These are phyloP conservation scores for Phrynosoma blainvillii DNA, from an alignment of 2,113 vertebrate genomes.

Conservation along the genomic window DNA sequence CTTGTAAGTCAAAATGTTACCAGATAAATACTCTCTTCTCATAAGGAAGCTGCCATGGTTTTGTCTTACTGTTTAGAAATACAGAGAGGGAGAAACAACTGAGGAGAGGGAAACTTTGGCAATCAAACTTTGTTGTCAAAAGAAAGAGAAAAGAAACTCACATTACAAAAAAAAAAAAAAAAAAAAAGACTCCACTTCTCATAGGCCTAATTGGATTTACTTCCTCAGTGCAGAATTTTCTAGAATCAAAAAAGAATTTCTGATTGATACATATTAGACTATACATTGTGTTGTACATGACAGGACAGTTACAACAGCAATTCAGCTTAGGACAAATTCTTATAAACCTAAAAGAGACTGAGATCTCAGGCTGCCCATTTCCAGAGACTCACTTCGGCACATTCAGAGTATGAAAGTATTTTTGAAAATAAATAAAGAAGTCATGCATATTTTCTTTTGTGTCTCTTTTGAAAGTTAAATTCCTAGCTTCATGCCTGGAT, in stretches of 20 bases:
- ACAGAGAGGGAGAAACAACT: background rate
- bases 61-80: background rate
- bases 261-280: conserved; percentile 60
- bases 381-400: conserved; percentile 33
- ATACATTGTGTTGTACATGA: conserved; percentile 59
- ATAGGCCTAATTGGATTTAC: conserved; percentile 62
- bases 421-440: background rate
- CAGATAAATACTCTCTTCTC: background rate
- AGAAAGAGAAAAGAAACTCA: background rate
- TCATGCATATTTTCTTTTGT: background rate
- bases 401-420: background rate
- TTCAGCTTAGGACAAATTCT: conserved; percentile 61
- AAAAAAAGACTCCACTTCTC: conserved; percentile 21
- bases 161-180: background rate
- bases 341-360: conserved; percentile 57
- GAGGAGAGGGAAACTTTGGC: background rate
- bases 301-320: conserved; percentile 62
- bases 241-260: conserved; percentile 72
- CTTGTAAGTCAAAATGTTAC: background rate
- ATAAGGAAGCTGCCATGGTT: background rate
- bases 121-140: background rate
- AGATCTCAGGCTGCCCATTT: conserved; percentile 55
- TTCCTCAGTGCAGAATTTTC: conserved; percentile 67
- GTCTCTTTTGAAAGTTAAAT: background rate
- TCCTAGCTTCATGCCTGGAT: background rate